Evolutionary conservation across 2,888 invertebrate species (phyloP).

Genomic region (Dryocosmus kuriphilus): DNA sequence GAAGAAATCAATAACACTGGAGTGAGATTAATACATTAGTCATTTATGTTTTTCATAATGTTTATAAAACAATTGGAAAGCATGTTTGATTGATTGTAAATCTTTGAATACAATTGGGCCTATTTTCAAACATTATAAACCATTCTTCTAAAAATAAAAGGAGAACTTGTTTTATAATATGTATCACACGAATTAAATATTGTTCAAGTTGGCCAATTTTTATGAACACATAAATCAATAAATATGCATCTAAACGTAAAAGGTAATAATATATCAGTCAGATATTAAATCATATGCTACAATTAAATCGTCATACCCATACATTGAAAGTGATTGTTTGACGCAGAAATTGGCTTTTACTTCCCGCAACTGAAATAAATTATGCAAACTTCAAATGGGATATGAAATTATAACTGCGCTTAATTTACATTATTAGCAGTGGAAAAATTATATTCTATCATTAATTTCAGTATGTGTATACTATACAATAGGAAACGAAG

Average conservation of each 20-base stretch:
- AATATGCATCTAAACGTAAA: conserved; percentile 8
- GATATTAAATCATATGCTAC: conserved; percentile 25
- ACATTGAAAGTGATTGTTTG: conserved; percentile 27
- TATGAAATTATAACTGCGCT: background rate
- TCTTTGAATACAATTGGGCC: background rate
- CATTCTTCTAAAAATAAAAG: background rate
- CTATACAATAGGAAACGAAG: too few relatives aligned
- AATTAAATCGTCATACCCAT: conserved; percentile 18
- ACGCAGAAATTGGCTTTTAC: conserved; percentile 31
- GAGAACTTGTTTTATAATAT: background rate
- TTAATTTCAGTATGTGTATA: background rate
- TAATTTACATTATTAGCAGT: background rate
- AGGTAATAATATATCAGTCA: conserved; percentile 14
- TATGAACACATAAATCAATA: conserved; percentile 34
- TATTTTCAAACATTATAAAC: background rate
- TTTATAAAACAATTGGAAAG: background rate
- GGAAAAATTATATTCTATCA: background rate
- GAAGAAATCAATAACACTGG: background rate
- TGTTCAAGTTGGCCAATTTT: conserved; percentile 20
- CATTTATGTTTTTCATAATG: background rate
- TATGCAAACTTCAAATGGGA: conserved; percentile 11
- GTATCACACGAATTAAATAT: background rate
- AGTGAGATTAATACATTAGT: background rate
- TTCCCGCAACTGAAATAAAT: conserved; percentile 23
- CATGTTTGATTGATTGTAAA: background rate